Conservation (phyloP, 1,140 invertebrate genomes). For the Procambarus clarkii region DNA sequence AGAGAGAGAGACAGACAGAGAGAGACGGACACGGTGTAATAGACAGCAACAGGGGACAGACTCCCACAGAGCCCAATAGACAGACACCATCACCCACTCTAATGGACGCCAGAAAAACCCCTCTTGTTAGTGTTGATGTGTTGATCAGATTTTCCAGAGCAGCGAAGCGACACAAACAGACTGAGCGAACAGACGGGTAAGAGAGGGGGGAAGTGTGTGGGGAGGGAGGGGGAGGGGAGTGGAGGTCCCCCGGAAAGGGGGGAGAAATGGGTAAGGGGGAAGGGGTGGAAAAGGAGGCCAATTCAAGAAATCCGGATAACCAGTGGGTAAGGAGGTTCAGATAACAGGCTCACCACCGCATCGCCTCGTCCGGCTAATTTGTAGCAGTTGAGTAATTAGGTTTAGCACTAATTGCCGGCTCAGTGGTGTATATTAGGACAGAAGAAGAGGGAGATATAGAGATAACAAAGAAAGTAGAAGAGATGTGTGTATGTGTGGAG, state of each 20-base stretch:
- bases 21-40: neutral
- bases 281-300: too few species aligned
- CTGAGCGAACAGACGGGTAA: neutral
- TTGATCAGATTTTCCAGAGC: neutral
- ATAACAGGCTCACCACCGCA: neutral
- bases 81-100: neutral
- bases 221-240: too few species aligned
- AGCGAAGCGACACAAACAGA: neutral
- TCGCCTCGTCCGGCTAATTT: neutral
- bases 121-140: neutral
- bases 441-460: neutral
- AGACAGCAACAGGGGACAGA: neutral
- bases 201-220: too few species aligned
- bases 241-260: too few species aligned
- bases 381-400: neutral
- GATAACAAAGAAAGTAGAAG: neutral
- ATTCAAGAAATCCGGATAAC: too few species aligned
- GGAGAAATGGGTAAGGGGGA: too few species aligned
- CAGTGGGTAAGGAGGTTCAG: too few species aligned
- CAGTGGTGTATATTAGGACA: too few species aligned
- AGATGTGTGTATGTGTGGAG: too few species aligned
- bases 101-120: neutral
- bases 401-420: neutral
- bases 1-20: conserved; percentile 22
- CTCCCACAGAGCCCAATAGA: neutral